Evolutionary conservation across 1,140 invertebrate species (phyloP).

Genomic region (Oreohelix idahoensis): DNA sequence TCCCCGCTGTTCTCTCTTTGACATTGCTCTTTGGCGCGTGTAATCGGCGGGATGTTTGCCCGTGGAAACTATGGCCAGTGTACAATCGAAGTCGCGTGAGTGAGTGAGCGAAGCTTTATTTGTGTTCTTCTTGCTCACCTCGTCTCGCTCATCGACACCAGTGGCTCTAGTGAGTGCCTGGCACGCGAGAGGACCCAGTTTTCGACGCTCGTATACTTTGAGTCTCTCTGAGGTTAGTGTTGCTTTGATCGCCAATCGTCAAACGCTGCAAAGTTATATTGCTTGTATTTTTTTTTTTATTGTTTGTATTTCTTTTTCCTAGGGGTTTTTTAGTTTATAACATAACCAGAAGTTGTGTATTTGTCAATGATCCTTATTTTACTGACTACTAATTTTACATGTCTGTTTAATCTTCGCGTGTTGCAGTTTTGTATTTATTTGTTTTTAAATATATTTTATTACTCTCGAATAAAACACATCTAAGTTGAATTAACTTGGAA

Average conservation of each 20-base stretch:
- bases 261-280: background rate
- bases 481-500: no score
- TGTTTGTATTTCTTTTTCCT: no score
- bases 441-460: no score
- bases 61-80: background rate
- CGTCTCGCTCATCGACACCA: background rate
- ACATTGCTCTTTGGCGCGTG: constrained; percentile 6
- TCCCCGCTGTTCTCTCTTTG: background rate
- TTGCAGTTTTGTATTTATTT: no score
- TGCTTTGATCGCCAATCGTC: background rate
- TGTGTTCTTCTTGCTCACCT: background rate
- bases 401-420: no score
- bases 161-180: background rate
- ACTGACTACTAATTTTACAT: no score
- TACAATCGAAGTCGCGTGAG: background rate
- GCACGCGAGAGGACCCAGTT: background rate
- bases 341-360: no score
- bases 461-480: no score
- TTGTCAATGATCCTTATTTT: no score
- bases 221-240: background rate
- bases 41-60: constrained; percentile 12
- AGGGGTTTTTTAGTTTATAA: no score
- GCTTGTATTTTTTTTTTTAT: no score
- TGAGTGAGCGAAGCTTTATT: constrained; percentile 4
- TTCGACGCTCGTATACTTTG: background rate